Evolutionary conservation across 2,888 invertebrate species (phyloP).

Genomic region (Blastobasis lacticolella): DNA sequence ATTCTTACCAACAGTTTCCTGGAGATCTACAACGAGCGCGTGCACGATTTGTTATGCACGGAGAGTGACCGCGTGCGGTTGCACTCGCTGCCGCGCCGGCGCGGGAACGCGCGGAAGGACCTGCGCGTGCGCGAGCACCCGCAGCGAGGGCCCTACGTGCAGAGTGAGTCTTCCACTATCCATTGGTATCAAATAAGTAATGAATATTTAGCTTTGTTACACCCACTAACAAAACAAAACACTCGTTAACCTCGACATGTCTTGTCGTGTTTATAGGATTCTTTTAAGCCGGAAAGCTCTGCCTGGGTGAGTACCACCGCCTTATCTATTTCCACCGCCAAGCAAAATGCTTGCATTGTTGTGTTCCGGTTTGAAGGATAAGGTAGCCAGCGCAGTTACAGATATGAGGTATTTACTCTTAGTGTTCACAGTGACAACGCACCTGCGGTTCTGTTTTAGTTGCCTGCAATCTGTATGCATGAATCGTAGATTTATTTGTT

Average conservation of each 20-base stretch:
- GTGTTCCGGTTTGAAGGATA: no score
- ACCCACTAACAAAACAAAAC: not conserved
- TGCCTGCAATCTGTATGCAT: no score
- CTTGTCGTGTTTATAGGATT: no score
- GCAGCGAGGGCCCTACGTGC: slow-evolving; percentile 84
- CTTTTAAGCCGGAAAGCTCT: not conserved
- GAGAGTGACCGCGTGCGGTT: slow-evolving; percentile 51
- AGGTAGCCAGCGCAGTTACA: no score
- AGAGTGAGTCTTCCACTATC: slow-evolving; percentile 70
- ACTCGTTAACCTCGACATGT: not conserved
- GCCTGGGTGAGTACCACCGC: no score
- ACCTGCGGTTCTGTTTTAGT: no score
- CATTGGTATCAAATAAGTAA: not conserved
- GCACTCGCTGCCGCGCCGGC: slow-evolving; percentile 55
- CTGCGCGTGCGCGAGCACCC: slow-evolving; percentile 88
- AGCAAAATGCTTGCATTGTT: no score
- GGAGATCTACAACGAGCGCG: slow-evolving; percentile 79
- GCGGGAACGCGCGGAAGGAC: slow-evolving; percentile 56
- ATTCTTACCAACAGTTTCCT: slow-evolving; percentile 57
- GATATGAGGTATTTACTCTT: no score
- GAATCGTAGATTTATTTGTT: no score
- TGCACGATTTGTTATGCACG: slow-evolving; percentile 79
- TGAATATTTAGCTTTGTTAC: not conserved
- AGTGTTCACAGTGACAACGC: no score
- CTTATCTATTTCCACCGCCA: no score